Conservation (phyloP, 2,113 vertebrate genomes). For the Chauna torquata region DNA sequence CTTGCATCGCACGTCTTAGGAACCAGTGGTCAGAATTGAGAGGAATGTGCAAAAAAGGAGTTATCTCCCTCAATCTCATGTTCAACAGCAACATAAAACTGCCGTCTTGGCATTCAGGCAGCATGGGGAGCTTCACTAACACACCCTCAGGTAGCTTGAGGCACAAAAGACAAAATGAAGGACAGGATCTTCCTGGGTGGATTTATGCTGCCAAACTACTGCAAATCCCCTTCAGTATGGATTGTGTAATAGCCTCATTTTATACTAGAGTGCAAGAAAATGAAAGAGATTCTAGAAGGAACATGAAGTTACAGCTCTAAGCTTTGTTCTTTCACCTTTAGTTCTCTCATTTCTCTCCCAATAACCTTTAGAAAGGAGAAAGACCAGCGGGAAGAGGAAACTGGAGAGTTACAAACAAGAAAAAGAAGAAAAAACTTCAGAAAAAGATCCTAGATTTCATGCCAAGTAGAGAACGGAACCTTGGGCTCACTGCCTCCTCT, state of each 20-base stretch:
- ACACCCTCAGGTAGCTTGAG: not conserved
- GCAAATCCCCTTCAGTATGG: not conserved
- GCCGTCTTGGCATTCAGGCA: not conserved
- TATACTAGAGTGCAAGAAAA: not conserved
- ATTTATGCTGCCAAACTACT: not conserved
- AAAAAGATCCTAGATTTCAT: not conserved
- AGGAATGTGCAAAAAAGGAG: not conserved
- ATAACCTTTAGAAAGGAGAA: not conserved
- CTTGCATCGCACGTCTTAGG: not conserved
- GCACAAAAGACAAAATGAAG: not conserved
- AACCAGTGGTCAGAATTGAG: not conserved
- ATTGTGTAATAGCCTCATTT: not conserved
- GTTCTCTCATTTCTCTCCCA: not conserved
- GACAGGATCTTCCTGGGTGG: not conserved
- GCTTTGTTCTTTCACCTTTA: not conserved
- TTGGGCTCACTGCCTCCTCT: not conserved
- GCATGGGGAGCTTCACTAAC: not conserved
- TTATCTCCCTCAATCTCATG: not conserved
- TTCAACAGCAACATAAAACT: not conserved
- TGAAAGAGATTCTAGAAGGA: not conserved
- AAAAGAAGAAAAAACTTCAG: not conserved
- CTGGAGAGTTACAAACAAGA: not conserved
- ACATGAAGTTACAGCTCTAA: conserved; percentile 3
- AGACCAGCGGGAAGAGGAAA: not conserved
- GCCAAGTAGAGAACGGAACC: not conserved